A percentile compares a stretch with the other conserved stretches of the same genome.
These are phyloP conservation scores for Pelvicachromis taeniatus DNA, from an alignment of 2,113 vertebrate species.

Conservation along the genomic window DNA sequence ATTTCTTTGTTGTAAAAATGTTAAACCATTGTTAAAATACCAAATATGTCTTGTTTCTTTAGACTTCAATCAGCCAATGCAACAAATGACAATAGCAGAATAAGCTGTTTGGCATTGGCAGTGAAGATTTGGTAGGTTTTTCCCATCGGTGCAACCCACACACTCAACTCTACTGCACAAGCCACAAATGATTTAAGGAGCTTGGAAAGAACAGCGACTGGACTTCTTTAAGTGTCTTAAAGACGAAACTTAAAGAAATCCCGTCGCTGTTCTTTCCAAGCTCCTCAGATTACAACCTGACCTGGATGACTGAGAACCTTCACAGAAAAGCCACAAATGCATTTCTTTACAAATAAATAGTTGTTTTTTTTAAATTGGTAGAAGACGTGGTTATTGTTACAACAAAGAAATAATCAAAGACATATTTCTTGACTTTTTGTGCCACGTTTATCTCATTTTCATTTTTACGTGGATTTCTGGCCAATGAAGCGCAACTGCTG, in stretches of 20 bases:
- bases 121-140: neutral
- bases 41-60: neutral
- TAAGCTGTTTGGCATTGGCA: neutral
- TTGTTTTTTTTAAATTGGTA: fast-evolving
- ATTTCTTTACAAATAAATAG: neutral
- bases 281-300: neutral
- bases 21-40: neutral
- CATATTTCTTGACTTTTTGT: neutral
- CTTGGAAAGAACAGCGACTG: neutral
- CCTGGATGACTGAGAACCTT: neutral
- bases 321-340: neutral
- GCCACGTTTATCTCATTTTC: neutral
- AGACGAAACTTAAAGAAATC: neutral
- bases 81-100: neutral
- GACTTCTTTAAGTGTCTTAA: neutral
- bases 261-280: fast-evolving
- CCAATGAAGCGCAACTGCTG: neutral
- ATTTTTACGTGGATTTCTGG: neutral
- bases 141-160: neutral
- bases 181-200: neutral
- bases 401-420: neutral
- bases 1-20: neutral
- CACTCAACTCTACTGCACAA: neutral
- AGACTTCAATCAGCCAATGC: neutral
- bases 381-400: neutral